Evolutionary conservation across 2,113 vertebrate species (phyloP), one percentile per base, ranked within the genome.

Genomic region (Silurus meridionalis): DNA sequence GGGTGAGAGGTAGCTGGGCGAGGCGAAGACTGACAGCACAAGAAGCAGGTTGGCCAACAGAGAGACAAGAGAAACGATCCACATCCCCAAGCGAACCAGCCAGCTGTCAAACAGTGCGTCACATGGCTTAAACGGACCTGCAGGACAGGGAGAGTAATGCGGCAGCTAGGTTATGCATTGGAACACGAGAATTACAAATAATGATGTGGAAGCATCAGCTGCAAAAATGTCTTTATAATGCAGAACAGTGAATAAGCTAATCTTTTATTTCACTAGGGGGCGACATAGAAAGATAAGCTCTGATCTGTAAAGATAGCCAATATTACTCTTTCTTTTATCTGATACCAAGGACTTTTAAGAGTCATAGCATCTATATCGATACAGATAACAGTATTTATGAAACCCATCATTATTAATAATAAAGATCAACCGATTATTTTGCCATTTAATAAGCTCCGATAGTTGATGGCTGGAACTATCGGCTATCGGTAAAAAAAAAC

Each of bases 71-170:
- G 95, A 91, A 7, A 97, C 94, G 90, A 92, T 90, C 97, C 98
- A 99, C 89, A 99, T 92, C 0, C 96, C 97, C 80, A 99, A 93
- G 71, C 97, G 97, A 81, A 98, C 93, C 86, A 97, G 91, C 98
- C 97, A 99, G 93, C 97, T 98, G 91, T 97, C 97, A 83, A 99
- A 92, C 82, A 99, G 95, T 50, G 97, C 94, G 85, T 98, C 95
- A 0, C 98, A 99, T 23, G 98, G 98, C 91, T 97, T 96, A 94
- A 99, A 98, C 53, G 97, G 97, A 92, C 98, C 98, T 99, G 94
- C 79, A 57, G 23, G 28, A 83, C 28, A 37, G 63, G 55, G 11
- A 77, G 52, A 77, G 13, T 25, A 77, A 55, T 23, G 9, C 74
- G 25, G 25, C 52, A 55, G 15, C 15, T 23, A 52, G 21, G 21